Evolutionary conservation across 2,888 invertebrate genomes (phyloP).

Genomic region (Drosophila ezoana): DNA sequence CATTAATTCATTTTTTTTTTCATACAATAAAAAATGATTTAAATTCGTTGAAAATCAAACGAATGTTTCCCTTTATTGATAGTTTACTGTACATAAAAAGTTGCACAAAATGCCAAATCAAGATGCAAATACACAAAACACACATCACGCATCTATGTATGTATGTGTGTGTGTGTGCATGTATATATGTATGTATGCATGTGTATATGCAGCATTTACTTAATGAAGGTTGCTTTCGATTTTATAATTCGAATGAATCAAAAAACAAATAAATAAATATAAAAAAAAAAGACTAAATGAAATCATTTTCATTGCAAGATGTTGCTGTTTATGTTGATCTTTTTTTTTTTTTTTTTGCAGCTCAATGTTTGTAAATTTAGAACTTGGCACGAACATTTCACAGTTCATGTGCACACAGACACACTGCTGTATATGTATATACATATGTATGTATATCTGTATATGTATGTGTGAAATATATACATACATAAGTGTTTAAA

Average conservation of each 20-base stretch:
- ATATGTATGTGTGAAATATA: neutral
- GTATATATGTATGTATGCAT: neutral
- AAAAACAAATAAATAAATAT: conserved; percentile 1
- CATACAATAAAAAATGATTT: too few species aligned
- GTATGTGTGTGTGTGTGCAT: neutral
- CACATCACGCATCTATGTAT: neutral
- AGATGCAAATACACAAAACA: conserved; percentile 2
- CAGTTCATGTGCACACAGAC: conserved; percentile 31
- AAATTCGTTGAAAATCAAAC: neutral
- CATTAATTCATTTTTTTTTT: neutral
- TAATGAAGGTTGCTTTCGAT: conserved; percentile 60
- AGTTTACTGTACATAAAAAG: conserved; percentile 18
- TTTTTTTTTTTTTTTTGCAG: conserved; percentile 19
- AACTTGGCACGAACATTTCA: conserved; percentile 68
- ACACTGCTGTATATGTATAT: neutral
- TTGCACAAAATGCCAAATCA: conserved; percentile 12
- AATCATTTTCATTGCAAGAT: conserved; percentile 50
- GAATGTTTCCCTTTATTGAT: neutral
- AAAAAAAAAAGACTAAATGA: conserved; percentile 27
- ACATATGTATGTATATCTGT: neutral
- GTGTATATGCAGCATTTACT: conserved; percentile 22
- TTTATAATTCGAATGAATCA: conserved; percentile 57
- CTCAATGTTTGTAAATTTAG: conserved; percentile 70
- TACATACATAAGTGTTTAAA: neutral
- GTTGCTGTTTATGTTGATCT: conserved; percentile 25